phyloP scores from a whole-genome alignment of 1,140 invertebrate species.

The Orchesella cincta region DNA sequence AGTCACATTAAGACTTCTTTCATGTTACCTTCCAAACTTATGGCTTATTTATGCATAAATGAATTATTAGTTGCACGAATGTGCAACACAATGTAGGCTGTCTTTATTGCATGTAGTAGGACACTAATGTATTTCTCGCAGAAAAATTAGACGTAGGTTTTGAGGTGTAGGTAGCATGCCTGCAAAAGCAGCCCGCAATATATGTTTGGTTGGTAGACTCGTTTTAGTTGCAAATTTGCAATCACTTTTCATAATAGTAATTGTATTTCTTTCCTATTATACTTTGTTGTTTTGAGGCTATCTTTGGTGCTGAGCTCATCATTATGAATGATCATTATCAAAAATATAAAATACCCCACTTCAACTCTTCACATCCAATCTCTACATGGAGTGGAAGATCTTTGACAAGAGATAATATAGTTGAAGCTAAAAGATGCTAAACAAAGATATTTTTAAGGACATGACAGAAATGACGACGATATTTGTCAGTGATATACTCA shows the following conservation, averaged over 20 bases:
- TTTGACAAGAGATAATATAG: neutral
- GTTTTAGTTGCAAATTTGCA: neutral
- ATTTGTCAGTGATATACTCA: neutral
- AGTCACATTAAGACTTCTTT: no score
- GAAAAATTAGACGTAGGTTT: neutral
- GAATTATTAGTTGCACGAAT: neutral
- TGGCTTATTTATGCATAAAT: neutral
- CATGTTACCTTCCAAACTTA: neutral
- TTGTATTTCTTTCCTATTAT: neutral
- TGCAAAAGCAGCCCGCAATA: neutral
- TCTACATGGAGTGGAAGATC: no score
- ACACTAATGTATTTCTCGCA: neutral
- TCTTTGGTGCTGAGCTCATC: constrained; percentile 10
- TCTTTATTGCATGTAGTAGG: no score
- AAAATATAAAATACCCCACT: constrained; percentile 14
- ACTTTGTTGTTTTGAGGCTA: neutral
- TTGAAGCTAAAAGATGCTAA: neutral
- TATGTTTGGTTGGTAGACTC: neutral
- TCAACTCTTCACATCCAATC: no score
- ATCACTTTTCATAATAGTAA: neutral
- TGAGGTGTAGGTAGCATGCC: neutral
- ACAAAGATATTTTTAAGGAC: neutral
- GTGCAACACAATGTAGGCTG: neutral
- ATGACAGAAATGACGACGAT: neutral
- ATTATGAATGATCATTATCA: neutral